phyloP scores from a whole-genome alignment of 2,888 invertebrate species.

The Synergus umbraculus region DNA sequence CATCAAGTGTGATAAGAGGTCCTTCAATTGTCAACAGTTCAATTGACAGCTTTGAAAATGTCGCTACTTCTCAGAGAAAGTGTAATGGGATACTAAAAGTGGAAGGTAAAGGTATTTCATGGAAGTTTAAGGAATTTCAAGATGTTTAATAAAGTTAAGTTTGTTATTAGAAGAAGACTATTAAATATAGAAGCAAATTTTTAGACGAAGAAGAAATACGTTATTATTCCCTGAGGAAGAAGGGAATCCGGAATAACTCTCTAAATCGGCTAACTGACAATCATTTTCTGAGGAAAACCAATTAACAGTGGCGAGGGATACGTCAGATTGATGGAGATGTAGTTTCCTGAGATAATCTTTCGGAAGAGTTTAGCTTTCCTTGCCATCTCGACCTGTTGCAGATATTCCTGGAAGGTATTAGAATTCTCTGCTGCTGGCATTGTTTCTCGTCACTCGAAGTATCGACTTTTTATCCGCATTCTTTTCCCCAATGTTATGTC shows the following conservation, averaged over 20 bases:
- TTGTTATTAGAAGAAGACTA: too few relatives aligned
- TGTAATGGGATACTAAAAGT: too few relatives aligned
- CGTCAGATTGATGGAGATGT: not conserved
- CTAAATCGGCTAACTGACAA: not conserved
- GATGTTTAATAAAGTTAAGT: too few relatives aligned
- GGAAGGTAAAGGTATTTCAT: too few relatives aligned
- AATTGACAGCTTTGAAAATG: not conserved
- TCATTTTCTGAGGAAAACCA: not conserved
- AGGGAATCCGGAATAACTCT: not conserved
- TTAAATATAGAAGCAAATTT: too few relatives aligned
- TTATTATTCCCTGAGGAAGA: not conserved
- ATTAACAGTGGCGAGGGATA: not conserved
- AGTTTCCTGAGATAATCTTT: slow-evolving; percentile 6
- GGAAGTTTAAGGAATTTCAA: too few relatives aligned
- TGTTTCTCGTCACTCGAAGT: not conserved
- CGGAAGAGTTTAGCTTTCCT: not conserved
- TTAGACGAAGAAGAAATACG: too few relatives aligned
- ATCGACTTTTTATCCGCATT: slow-evolving; percentile 7
- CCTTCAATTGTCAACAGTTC: not conserved
- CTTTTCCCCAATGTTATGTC: not conserved
- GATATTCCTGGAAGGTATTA: slow-evolving; percentile 1
- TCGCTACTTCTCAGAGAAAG: not conserved
- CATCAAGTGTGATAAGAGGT: not conserved
- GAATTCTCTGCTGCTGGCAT: not conserved
- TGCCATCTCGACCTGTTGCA: slow-evolving; percentile 25